A percentile compares a stretch with the other conserved stretches of the same genome.
Conservation (phyloP, 1,140 invertebrate genomes). For the Rhopalosiphum padi region DNA sequence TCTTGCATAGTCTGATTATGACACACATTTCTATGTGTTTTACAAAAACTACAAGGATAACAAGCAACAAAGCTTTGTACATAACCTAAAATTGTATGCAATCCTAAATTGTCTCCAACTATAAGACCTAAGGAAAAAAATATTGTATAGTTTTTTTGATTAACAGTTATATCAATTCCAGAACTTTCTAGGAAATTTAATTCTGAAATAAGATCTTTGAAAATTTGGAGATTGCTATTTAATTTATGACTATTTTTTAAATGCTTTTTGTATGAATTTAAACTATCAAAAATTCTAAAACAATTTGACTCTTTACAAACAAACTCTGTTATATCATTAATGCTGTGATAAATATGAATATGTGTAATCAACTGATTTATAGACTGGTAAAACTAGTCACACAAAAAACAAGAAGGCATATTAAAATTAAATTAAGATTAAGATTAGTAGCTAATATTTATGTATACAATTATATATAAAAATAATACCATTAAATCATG, state of each 20-base stretch:
- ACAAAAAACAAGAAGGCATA: neutral
- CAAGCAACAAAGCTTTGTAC: neutral
- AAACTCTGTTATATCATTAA: neutral
- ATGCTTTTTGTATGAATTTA: neutral
- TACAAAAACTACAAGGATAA: neutral
- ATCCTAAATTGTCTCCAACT: too few species aligned
- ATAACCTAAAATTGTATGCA: neutral
- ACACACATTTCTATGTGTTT: neutral
- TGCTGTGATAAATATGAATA: neutral
- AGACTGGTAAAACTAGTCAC: neutral
- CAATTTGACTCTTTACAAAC: neutral
- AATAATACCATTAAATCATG: too few species aligned
- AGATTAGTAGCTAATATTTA: too few species aligned
- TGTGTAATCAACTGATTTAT: neutral
- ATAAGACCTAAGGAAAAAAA: neutral
- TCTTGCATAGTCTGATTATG: neutral
- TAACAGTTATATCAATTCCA: neutral
- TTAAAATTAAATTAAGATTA: too few species aligned
- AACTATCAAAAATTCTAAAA: neutral
- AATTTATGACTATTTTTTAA: neutral
- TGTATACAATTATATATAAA: too few species aligned
- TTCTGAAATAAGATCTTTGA: conserved; percentile 4
- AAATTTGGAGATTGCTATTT: conserved; percentile 21
- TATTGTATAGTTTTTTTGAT: neutral
- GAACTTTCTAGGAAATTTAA: neutral